These are phyloP conservation scores for Microctenopoma stevenorrisi DNA, from an alignment of 2,797 vertebrate genomes.

Conservation along the genomic window DNA sequence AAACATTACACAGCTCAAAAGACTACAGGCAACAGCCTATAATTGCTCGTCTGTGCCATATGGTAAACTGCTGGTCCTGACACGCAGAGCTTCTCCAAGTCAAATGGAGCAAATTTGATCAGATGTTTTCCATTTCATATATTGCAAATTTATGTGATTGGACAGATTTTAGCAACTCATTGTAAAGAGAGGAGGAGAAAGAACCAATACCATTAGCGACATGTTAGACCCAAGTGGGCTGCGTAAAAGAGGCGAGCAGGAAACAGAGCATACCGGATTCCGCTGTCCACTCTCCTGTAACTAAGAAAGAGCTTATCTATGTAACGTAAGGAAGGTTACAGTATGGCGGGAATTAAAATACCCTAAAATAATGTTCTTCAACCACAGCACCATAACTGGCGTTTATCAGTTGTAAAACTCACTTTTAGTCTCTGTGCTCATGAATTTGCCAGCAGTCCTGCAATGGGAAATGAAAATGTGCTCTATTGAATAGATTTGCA, in stretches of 20 bases:
- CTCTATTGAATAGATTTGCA: constrained; percentile 82
- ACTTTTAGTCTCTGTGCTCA: constrained; percentile 53
- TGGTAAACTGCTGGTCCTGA: constrained; percentile 33
- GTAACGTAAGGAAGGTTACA: constrained; percentile 13
- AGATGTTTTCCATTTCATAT: constrained; percentile 40
- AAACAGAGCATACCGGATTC: constrained; percentile 12
- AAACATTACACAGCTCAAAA: constrained; percentile 38
- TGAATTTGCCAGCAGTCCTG: constrained; percentile 64
- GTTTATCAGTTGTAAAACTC: constrained; percentile 63
- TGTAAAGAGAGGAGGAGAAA: constrained; percentile 3
- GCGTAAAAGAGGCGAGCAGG: background rate
- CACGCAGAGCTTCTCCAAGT: constrained; percentile 30
- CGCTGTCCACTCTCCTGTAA: background rate
- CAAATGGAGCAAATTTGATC: constrained; percentile 30
- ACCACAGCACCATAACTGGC: constrained; percentile 40
- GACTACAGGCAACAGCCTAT: constrained; percentile 48
- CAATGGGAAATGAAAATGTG: constrained; percentile 81
- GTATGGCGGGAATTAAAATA: constrained; percentile 23
- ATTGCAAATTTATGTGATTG: constrained; percentile 26
- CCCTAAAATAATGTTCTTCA: constrained; percentile 8
- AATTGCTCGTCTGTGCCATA: constrained; percentile 58
- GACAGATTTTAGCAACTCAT: constrained; percentile 17
- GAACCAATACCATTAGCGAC: background rate
- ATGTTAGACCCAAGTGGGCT: background rate
- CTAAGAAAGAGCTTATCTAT: constrained; percentile 1